phyloP scores from a whole-genome alignment of 2,797 vertebrate genomes.

The Balearica regulorum region DNA sequence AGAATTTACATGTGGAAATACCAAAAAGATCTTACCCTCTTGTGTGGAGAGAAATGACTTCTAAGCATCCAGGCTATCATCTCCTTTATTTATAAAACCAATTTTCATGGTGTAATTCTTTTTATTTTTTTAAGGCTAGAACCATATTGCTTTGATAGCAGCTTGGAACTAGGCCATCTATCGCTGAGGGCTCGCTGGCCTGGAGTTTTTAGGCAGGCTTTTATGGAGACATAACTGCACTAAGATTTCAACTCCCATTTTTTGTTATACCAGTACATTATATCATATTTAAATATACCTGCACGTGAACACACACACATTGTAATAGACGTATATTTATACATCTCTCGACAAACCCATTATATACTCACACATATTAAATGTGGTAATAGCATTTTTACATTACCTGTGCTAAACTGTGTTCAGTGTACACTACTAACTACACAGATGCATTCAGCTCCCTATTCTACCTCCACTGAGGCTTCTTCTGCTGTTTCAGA shows the following conservation, averaged over 20 bases:
- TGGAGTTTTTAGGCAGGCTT: not conserved
- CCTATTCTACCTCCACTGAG: not conserved
- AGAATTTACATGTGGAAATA: constrained; percentile 63
- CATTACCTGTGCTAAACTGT: not conserved
- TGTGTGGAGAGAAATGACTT: constrained; percentile 22
- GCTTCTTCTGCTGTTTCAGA: not conserved
- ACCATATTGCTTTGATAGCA: constrained; percentile 14
- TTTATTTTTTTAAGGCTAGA: not conserved
- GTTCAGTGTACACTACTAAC: not conserved
- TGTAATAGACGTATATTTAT: not conserved
- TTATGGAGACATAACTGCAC: not conserved
- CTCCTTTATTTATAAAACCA: constrained; percentile 36
- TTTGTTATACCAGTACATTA: not conserved
- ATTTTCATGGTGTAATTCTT: not conserved
- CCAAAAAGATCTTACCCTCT: constrained; percentile 47
- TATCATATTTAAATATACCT: not conserved
- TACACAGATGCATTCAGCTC: not conserved
- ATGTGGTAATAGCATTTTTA: not conserved
- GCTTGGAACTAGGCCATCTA: constrained; percentile 14
- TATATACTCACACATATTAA: not conserved
- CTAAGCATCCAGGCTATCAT: not conserved
- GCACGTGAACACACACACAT: not conserved
- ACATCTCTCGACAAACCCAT: not conserved
- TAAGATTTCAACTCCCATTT: not conserved
- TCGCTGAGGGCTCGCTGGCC: not conserved